These are phyloP conservation scores for Lepilemur ruficaudatus DNA, from an alignment of 2,797 vertebrate species.

Conservation along the genomic window DNA sequence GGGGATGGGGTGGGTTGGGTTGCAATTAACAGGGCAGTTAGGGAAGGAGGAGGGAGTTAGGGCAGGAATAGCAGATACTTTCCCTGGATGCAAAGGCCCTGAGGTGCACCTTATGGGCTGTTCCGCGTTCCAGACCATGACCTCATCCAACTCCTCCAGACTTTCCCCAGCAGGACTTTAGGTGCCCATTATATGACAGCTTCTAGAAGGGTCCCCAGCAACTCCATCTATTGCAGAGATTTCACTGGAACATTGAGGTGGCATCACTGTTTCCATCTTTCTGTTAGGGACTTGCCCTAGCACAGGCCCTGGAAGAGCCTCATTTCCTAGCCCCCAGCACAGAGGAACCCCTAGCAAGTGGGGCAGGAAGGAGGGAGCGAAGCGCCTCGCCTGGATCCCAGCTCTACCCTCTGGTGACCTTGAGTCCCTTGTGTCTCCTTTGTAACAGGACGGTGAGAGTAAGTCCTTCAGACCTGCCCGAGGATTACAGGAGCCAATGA, in stretches of 20 bases:
- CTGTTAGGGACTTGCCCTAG: not conserved
- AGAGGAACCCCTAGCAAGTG: not conserved
- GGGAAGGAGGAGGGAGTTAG: not conserved
- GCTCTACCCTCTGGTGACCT: not conserved
- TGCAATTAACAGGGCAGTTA: not conserved
- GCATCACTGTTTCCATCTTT: accelerated
- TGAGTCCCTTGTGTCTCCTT: not conserved
- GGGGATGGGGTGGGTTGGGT: not conserved
- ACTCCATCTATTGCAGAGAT: not conserved
- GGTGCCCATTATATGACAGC: not conserved
- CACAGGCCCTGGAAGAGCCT: not conserved
- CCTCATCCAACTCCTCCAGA: not conserved
- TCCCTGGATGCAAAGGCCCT: not conserved
- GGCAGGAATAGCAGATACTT: not conserved
- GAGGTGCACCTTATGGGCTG: not conserved
- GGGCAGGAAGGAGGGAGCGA: not conserved
- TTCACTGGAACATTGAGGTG: not conserved
- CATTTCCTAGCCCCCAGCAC: not conserved
- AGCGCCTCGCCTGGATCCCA: not conserved
- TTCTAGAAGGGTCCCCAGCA: not conserved
- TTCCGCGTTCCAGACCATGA: not conserved
- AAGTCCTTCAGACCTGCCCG: not conserved
- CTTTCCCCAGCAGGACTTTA: not conserved
- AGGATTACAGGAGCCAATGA: not conserved
- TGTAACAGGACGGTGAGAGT: not conserved